Evolutionary conservation across 2,113 vertebrate genomes (phyloP), one percentile per base, ranked within the genome.

Genomic region (Penelope pileata): DNA sequence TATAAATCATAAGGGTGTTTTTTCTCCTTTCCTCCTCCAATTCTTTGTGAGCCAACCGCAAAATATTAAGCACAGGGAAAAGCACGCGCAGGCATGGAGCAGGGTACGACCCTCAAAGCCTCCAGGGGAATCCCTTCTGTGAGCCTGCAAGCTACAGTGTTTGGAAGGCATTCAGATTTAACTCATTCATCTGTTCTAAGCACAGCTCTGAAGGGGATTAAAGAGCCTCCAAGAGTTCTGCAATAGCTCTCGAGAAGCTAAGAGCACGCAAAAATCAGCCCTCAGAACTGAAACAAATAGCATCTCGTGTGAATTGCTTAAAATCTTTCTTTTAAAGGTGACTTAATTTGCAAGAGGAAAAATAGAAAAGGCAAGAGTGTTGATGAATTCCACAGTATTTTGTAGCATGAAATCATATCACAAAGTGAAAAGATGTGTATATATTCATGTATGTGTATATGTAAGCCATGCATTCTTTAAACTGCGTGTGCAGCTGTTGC

Each of bases 151-250:
- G 48, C 69, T 58, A 34, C 34, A 12, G 2, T 38, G 16, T 48
- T 84, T 72, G 34, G 53, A 79, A 56, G 58, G 58, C 64, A 38
- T 42, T 94, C 68, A 32, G n/a, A 40, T 88, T 94, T 60, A 73
- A 70, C 53, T 68, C 82, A 40, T 51, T 90, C 85, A 48, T 79
- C 67, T 83, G 32, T 78, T 88, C 54, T 69, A 53, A 81, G 51
- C 91, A 76, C 51, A 82, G 47, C 70, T 85, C 62, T 85, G 66
- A 53, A 77, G 59, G 59, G 38, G 68, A 80, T 81, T 72, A 69
- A 90, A 90, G 75, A 81, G 17, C 72, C 34, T 88, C 68, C 47
- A 83, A 78, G 92, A 81, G 47, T 86, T 93, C 83, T 67, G 47
- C 64, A 91, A 12, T 81, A 50, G 73, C 88, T 86, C 68, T 88